Conservation (phyloP, 2,113 vertebrate species). For the Chamaetylas fuelleborni region DNA sequence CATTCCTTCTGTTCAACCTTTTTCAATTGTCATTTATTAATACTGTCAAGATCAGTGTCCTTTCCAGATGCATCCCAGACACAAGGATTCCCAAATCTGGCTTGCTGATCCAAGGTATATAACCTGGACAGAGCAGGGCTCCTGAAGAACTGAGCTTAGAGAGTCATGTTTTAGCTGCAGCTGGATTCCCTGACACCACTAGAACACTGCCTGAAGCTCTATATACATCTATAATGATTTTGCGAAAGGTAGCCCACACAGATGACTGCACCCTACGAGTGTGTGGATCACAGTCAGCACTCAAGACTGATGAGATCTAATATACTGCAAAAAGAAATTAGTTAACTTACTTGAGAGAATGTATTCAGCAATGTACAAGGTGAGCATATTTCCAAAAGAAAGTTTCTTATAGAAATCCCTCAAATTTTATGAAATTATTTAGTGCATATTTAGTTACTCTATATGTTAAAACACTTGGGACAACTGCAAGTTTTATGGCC, state of each 20-base stretch:
- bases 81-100: not conserved
- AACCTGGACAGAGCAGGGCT: not conserved
- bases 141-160: not conserved
- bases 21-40: not conserved
- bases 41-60: not conserved
- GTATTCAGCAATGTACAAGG: not conserved
- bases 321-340: not conserved
- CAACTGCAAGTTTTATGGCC: not conserved
- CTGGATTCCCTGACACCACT: not conserved
- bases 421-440: not conserved
- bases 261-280: not conserved
- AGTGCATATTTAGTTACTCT: not conserved
- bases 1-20: not conserved
- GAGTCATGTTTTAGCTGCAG: not conserved
- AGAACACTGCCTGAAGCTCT: not conserved
- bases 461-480: not conserved
- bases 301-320: not conserved
- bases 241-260: not conserved
- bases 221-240: not conserved
- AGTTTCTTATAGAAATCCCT: not conserved
- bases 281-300: not conserved
- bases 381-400: not conserved
- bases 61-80: constrained; percentile 43
- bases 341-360: not conserved
- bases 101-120: not conserved